phyloP scores from a whole-genome alignment of 1,140 invertebrate genomes.

The Bathynomus jamesi region DNA sequence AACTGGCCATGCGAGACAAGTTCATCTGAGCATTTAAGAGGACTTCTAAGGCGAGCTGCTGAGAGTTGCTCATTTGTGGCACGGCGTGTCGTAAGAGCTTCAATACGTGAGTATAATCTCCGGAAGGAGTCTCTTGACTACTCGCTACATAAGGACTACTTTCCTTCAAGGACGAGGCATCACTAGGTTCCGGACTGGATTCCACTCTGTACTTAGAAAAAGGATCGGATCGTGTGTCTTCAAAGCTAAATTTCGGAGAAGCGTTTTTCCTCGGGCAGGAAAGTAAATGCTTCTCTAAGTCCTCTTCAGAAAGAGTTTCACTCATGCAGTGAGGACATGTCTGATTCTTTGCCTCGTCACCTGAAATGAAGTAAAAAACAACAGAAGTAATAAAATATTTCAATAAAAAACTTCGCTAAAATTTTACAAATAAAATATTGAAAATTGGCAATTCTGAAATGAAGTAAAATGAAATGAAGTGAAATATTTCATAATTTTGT shows the following conservation, averaged over 20 bases:
- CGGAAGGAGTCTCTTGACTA: not conserved
- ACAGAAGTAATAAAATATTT: too few relatives aligned
- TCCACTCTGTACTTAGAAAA: not conserved
- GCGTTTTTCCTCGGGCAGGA: not conserved
- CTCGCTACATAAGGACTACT: not conserved
- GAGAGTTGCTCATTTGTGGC: not conserved
- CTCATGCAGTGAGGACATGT: not conserved
- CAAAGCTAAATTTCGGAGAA: not conserved
- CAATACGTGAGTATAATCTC: not conserved
- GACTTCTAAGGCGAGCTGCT: not conserved
- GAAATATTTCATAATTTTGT: too few relatives aligned
- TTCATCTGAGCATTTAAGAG: not conserved
- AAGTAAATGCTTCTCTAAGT: not conserved
- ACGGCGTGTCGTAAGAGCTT: not conserved
- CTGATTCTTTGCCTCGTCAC: not conserved
- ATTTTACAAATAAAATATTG: too few relatives aligned
- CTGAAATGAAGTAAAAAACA: not conserved
- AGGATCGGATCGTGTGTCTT: not conserved
- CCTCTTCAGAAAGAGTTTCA: not conserved
- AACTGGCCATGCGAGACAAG: not conserved
- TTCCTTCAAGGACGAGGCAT: too few relatives aligned
- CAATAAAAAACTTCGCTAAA: too few relatives aligned
- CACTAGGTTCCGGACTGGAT: not conserved
- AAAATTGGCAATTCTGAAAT: too few relatives aligned
- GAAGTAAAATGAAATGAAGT: too few relatives aligned